Evolutionary conservation across 2,797 vertebrate genomes (phyloP), one percentile per base, ranked within the genome.

Genomic region (Ctenopoma kingsleyae): DNA sequence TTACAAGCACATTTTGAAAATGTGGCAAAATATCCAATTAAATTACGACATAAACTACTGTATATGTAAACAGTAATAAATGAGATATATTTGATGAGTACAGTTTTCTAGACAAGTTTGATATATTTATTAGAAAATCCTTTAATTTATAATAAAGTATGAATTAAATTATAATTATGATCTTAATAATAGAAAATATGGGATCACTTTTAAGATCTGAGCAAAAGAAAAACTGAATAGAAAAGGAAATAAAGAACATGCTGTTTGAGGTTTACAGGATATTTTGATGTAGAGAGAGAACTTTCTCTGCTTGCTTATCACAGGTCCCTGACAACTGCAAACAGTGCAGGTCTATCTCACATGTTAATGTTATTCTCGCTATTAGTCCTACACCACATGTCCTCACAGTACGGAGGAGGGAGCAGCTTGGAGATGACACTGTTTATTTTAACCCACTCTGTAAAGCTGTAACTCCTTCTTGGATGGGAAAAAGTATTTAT

Each of bases 261-360:
- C 10, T n/a, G 20, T 54, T 47, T 4, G 13, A 23, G 20, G 36
- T 60, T 16, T 51, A 22, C 0, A 5, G 47, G 38, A 38, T 11
- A 36, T 74, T 67, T 74, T 46, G 16, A 19, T 71, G 51, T 4
- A 32, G 41, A 48, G 54, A 20, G 48, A 69, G 54, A 80, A 64
- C 35, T 6, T 30, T 53, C 35, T 70, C 50, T 70, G 52, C 43
- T 83, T 83, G 71, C 72, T 79, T 71, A 68, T 91, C 71, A 64
- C 87, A 83, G 19, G 62, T 70, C 17, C 74, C 49, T 89, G 81
- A 67, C 71, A 84, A 76, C 32, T 82, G 69, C 68, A 89, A 90
- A 89, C 64, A 87, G 56, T 62, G 41, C 22, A 65, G 35, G 50
- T 23, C 56, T 30, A 3, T 56, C 53, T 92, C 76, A 78, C 88